phyloP scores from a whole-genome alignment of 2,888 invertebrate species.

The Erebia ligea region DNA sequence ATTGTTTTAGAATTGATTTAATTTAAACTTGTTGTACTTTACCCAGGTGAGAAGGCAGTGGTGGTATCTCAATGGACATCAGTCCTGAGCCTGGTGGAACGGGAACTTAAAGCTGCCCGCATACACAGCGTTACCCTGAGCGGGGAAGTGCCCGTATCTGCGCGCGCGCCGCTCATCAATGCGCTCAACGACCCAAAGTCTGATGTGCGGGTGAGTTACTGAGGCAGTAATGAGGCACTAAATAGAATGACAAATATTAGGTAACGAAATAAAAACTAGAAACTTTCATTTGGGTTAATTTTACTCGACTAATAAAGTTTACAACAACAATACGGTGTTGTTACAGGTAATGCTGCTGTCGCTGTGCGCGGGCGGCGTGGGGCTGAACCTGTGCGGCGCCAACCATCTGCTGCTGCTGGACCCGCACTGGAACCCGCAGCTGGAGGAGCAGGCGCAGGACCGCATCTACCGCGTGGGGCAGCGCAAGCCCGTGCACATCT shows the following conservation, averaged over 20 bases:
- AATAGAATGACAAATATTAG: no score
- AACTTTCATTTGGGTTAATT: no score
- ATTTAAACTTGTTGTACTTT: background rate
- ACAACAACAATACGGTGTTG: no score
- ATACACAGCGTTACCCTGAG: slow-evolving; percentile 87
- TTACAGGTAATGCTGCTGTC: slow-evolving; percentile 90
- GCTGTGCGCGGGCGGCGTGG: slow-evolving; percentile 96
- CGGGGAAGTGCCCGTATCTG: slow-evolving; percentile 88
- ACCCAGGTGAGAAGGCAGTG: slow-evolving; percentile 86
- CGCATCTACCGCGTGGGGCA: slow-evolving; percentile 97
- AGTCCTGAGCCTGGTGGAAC: slow-evolving; percentile 88
- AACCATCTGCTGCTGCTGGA: slow-evolving; percentile 96
- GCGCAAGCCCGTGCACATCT: slow-evolving; percentile 89
- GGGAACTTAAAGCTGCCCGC: slow-evolving; percentile 80
- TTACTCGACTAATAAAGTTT: no score
- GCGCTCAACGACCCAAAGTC: slow-evolving; percentile 86
- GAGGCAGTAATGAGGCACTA: no score
- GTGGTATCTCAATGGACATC: slow-evolving; percentile 97
- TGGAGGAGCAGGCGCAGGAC: slow-evolving; percentile 97
- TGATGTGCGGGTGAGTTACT: slow-evolving; percentile 77
- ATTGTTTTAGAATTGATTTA: background rate
- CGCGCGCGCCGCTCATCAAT: slow-evolving; percentile 87
- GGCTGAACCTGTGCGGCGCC: slow-evolving; percentile 95
- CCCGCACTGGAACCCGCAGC: slow-evolving; percentile 98
- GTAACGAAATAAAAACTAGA: no score